Base-by-base conservation (phyloP, 1,140 invertebrate species). In the Elysia chlorotica region DNA sequence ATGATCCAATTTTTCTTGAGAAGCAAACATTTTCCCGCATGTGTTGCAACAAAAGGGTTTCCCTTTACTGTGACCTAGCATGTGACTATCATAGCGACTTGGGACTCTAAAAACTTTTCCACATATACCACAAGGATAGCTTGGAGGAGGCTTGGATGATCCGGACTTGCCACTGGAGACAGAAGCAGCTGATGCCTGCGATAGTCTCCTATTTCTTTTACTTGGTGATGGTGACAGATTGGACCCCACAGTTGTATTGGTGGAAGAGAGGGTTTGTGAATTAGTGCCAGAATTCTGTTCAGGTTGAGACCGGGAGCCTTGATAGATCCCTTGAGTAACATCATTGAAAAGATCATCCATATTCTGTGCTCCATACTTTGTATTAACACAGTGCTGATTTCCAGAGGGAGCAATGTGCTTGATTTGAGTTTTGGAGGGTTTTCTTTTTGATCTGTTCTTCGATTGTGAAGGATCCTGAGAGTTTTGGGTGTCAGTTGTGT, bases 21-120 rank as follows among this genome's bases (percentile, higher is more conserved):
- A 73, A 5, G 71, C 37, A 35, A 76, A 76, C 70, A 76, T 62
- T 37, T 76, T 76, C 2, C 74, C 74, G 56, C 74, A 76, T 3
- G 61, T 63, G 37, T 76, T 71, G 37, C 74, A 76, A 62, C 74
- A 76, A 41, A 68, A 76, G 21, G 74, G 74, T 38, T 76, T 76
- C 19, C 74, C 74, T 48, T 76, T 76, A 30, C 70, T 73, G 31
- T 76, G 74, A 69, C 74, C 71, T 28, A 76, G 65, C 74, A 76
- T 76, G 66, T 76, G 74, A 38, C 70, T 73, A 21, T 76, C 74
- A 48, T 73, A 76, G n/a, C 74, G 70, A 23, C 70, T 73, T 28
- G 74, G 74, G 30, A 76, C 74, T 14, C 74, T 23, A 65, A 76
- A 76, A 6, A 73, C 71, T 35, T 76, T 76, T 31, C 74, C 74